Percentiles rank a stretch among this genome's conserved stretches.
phyloP scores from a whole-genome alignment of 1,140 invertebrate species.

The Heliconius eleuchia region DNA sequence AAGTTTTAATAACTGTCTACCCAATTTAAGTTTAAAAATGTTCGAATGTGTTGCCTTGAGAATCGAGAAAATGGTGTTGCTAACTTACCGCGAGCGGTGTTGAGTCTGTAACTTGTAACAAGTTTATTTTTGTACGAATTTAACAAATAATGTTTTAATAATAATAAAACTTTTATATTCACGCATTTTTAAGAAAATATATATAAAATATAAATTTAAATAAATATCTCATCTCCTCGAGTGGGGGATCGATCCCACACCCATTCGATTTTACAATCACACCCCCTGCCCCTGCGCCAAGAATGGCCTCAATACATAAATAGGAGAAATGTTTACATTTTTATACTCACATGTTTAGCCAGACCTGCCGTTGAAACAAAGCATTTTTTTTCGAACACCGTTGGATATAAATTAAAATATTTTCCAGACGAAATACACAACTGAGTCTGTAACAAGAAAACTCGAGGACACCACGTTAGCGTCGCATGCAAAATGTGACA shows the following conservation, averaged over 20 bases:
- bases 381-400: neutral
- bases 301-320: too few relatives aligned
- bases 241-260: too few relatives aligned
- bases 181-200: neutral
- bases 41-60: conserved; percentile 22
- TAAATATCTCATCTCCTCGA: too few relatives aligned
- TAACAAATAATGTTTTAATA: neutral
- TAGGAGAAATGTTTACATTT: too few relatives aligned
- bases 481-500: neutral
- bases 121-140: neutral
- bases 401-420: neutral
- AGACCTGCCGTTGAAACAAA: too few relatives aligned
- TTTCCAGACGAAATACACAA: neutral
- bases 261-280: too few relatives aligned
- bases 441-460: neutral
- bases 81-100: conserved; percentile 15
- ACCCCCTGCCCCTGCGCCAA: too few relatives aligned
- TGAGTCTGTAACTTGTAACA: conserved; percentile 14
- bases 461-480: neutral
- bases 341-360: too few relatives aligned
- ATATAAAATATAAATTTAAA: neutral
- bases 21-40: conserved; percentile 33
- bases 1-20: conserved; percentile 28
- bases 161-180: neutral
- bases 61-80: conserved; percentile 26